Percentiles rank a stretch among this genome's conserved stretches.
Conservation (phyloP, 1,140 invertebrate species). For the Latrodectus geometricus region DNA sequence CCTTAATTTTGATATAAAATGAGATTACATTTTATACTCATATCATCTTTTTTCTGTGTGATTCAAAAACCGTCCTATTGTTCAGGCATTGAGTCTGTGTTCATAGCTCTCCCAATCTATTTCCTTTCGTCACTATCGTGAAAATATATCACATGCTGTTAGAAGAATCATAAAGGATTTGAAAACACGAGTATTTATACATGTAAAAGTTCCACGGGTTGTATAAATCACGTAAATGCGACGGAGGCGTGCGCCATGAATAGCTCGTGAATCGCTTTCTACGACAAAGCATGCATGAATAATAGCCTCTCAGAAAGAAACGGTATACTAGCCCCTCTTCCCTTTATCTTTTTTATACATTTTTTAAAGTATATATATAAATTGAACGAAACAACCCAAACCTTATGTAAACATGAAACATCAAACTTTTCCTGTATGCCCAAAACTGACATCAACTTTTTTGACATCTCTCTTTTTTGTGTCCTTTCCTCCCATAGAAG, state of each 20-base stretch:
- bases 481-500: not conserved
- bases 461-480: slow-evolving; percentile 32
- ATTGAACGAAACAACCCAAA: slow-evolving; percentile 28
- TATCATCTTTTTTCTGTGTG: not conserved
- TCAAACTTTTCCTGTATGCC: slow-evolving; percentile 47
- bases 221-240: slow-evolving; percentile 44
- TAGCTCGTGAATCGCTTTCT: slow-evolving; percentile 34
- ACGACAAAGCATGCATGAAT: slow-evolving; percentile 54
- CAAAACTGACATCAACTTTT: slow-evolving; percentile 43
- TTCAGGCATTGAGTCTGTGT: not conserved
- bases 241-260: slow-evolving; percentile 27
- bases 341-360: not conserved
- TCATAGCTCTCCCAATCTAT: slow-evolving; percentile 28
- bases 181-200: slow-evolving; percentile 31
- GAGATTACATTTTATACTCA: not conserved
- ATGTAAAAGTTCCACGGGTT: slow-evolving; percentile 13
- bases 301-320: slow-evolving; percentile 46
- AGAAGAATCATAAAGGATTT: slow-evolving; percentile 29
- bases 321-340: not conserved
- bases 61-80: not conserved
- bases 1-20: not conserved
- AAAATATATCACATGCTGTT: slow-evolving; percentile 14
- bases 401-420: slow-evolving; percentile 58
- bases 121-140: not conserved
- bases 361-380: slow-evolving; percentile 33